Evolutionary conservation across 2,113 vertebrate species (phyloP).

Genomic region (Mormyrus lacerda): DNA sequence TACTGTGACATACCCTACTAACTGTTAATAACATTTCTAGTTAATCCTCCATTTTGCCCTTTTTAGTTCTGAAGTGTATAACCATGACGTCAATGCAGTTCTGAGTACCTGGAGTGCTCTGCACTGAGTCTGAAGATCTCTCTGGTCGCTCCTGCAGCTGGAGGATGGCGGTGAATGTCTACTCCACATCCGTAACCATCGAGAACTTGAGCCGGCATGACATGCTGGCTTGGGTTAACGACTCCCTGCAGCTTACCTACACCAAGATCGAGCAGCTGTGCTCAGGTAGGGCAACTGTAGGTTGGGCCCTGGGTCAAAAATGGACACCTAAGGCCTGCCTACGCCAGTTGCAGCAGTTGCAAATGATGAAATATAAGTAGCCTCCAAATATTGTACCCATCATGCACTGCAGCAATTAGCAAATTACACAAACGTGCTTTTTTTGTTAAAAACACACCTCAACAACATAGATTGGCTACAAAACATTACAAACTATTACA

Average conservation of each 20-base stretch:
- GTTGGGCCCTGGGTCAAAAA: no score
- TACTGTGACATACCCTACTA: background rate
- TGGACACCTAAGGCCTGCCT: no score
- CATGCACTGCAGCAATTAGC: no score
- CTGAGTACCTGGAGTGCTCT: background rate
- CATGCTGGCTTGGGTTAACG: constrained; percentile 96
- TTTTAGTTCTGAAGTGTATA: background rate
- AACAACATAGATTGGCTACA: no score
- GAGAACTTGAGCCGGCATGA: constrained; percentile 97
- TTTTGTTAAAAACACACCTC: no score
- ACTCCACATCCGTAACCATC: constrained; percentile 91
- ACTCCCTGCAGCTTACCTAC: constrained; percentile 89
- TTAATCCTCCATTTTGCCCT: background rate
- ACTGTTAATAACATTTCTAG: background rate
- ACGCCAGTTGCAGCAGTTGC: no score
- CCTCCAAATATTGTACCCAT: no score
- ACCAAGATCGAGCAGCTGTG: constrained; percentile 96
- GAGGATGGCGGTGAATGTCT: constrained; percentile 97
- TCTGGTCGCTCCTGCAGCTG: constrained; percentile 49
- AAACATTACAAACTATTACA: no score
- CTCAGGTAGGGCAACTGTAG: constrained; percentile 64
- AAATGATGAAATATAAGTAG: no score
- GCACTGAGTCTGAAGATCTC: background rate
- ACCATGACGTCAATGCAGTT: background rate
- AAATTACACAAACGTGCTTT: no score